These are phyloP conservation scores for Pelobates fuscus DNA, from an alignment of 2,113 vertebrate species.

Conservation along the genomic window DNA sequence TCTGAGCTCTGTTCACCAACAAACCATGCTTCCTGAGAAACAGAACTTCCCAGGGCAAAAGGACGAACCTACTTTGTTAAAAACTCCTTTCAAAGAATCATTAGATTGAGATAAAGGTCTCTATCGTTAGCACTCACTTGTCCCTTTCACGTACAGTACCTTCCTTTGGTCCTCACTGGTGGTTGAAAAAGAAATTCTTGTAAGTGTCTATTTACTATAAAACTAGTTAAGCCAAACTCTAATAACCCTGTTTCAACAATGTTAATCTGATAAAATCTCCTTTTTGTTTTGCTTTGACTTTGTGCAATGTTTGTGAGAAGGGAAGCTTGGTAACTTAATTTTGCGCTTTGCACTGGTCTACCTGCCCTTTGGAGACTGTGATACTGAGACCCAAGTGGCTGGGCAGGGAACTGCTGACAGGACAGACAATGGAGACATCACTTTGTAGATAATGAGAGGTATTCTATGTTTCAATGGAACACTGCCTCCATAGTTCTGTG, in stretches of 20 bases:
- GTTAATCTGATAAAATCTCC: constrained; percentile 66
- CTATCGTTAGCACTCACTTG: constrained; percentile 11
- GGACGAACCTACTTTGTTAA: constrained; percentile 40
- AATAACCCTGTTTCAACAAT: constrained; percentile 61
- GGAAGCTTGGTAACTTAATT: constrained; percentile 7
- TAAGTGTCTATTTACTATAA: constrained; percentile 56
- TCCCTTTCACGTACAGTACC: constrained; percentile 43
- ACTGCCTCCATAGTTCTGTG: constrained; percentile 39
- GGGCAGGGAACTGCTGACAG: constrained; percentile 54
- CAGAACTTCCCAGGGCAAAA: constrained; percentile 60
- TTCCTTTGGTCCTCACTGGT: constrained; percentile 23
- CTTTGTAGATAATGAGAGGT: constrained; percentile 38
- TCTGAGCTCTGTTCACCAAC: constrained; percentile 50
- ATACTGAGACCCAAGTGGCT: constrained; percentile 27
- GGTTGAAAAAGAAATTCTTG: constrained; percentile 49
- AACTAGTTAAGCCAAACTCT: constrained; percentile 29
- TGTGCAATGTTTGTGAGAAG: constrained; percentile 21
- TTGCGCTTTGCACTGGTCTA: constrained; percentile 32
- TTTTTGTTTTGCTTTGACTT: constrained; percentile 53
- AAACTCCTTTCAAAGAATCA: constrained; percentile 54
- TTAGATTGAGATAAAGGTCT: constrained; percentile 62
- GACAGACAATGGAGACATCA: constrained; percentile 50
- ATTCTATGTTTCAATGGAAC: constrained; percentile 45
- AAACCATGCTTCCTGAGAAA: constrained; percentile 49
- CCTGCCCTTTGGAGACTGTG: constrained; percentile 46